Evolutionary conservation across 2,888 invertebrate species (phyloP), one percentile per base, ranked within the genome.

Genomic region (Campopleginae sp.): DNA sequence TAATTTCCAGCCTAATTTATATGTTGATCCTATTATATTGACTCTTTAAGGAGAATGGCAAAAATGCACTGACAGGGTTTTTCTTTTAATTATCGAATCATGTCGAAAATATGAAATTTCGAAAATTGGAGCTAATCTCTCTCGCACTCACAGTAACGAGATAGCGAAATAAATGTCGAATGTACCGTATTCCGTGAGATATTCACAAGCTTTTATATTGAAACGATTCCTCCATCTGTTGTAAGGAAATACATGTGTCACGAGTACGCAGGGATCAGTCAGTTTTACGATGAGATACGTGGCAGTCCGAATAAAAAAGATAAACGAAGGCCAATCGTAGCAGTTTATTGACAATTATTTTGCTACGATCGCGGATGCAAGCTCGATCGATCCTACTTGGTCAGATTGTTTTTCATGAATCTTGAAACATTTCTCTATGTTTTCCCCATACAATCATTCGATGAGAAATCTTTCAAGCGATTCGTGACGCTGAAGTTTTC

Each of bases 321-420:
- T 74, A 77, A 85, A 82, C 65, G 78, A 79, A 70, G 76, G 44
- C 70, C 82, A 71, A 79, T 65, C 48, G 70, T 63, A 27, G 44
- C 33, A 2, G 61, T 61, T 63, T 63, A 8, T 74, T 46, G 42
- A 75, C 7, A 58, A 46, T 72, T 17, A 66, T 82, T 79, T 70
- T 42, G 31, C 12, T 74, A 42, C 48, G 23, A 78, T 66, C 51
- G 38, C 51, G 27, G 38, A n/a, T 44, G 27, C 12, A 38, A 82
- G 54, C 74, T 81, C 31, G 46, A 58, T 75, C 44, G 46, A 68
- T 70, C 23, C 74, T 51, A 42, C 54, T 38, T 68, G 46, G 23
- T 38, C 46, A 12, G 19, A 61, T 58, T 33, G 31, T 44, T 27
- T 46, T 58, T 23, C 23, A 70, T 19, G 42, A 19, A 6, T 38